These are phyloP conservation scores for Tachysurus fulvidraco DNA, from an alignment of 2,113 vertebrate genomes.

Conservation along the genomic window DNA sequence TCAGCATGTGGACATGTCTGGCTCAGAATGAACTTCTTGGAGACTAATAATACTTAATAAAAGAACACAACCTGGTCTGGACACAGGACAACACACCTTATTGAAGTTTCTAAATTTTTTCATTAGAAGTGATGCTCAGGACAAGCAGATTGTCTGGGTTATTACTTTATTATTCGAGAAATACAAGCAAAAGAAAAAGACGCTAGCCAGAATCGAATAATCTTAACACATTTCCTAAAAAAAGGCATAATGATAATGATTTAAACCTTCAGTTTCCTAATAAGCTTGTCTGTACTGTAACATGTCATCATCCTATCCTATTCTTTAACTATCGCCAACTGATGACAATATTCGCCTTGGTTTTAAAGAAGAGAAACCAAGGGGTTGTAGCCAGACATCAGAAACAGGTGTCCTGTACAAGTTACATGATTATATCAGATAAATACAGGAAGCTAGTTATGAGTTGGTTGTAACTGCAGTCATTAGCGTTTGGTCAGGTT, in stretches of 20 bases:
- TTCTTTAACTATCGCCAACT: not conserved
- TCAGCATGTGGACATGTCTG: conserved; percentile 18
- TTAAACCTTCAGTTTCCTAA: not conserved
- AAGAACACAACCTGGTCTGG: not conserved
- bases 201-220: not conserved
- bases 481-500: not conserved
- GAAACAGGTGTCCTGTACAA: not conserved
- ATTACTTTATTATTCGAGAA: not conserved
- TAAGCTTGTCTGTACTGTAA: not conserved
- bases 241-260: not conserved
- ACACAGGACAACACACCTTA: not conserved
- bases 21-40: conserved; percentile 33
- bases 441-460: not conserved
- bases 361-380: not conserved
- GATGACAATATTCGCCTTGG: not conserved
- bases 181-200: not conserved
- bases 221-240: not conserved
- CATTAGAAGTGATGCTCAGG: not conserved
- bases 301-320: not conserved
- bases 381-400: not conserved
- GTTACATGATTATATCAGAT: not conserved
- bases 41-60: not conserved
- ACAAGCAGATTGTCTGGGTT: not conserved
- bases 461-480: not conserved
- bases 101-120: not conserved